Evolutionary conservation across 2,888 invertebrate genomes (phyloP), one percentile per base, ranked within the genome.

Genomic region (Heliconius sara): DNA sequence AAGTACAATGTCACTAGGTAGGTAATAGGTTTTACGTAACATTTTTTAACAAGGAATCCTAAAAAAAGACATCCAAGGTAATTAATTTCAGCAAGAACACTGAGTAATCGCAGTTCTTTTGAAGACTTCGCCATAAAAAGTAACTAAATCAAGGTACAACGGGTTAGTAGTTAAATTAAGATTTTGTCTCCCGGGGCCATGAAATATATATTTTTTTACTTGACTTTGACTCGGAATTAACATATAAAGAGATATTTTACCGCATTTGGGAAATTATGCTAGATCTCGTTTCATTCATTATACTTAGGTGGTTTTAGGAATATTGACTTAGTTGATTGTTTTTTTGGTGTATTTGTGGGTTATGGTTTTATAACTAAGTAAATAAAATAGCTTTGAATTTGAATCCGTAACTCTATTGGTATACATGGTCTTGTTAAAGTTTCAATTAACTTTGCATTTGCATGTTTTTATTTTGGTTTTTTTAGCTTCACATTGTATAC

Each of bases 51-150:
- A 43, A 43, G 70, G 70, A 70, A 73, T 73, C 57, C 34, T 60
- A 60, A 34, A 73, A 73, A 57, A 73, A 57, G 73, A 73, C 73
- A 52, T 67, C 52, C 16, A n/a, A 30, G 22, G 73, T 67, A 80
- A 80, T 80, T 80, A 80, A 80, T 76, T 76, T 78, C 72, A 76
- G 76, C 72, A 79, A 67, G 47, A 78, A 72, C 25, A 52, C 57
- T 73, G 79, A 80, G 80, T 81, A 81, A 83, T 80, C 72, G 75
- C 76, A 80, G 71, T 81, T 80, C 77, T 73, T 77, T 77, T 75
- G 70, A 77, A 70, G 70, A 81, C 68, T 57, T 67, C 27, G 77
- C 71, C 70, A 71, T 72, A 78, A 80, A 80, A 78, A 76, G 76
- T 76, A 72, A 79, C 76, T 79, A 80, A 80, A 80, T 79, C 80